phyloP scores from a whole-genome alignment of 2,888 invertebrate species.

The Drosophila macrospina region DNA sequence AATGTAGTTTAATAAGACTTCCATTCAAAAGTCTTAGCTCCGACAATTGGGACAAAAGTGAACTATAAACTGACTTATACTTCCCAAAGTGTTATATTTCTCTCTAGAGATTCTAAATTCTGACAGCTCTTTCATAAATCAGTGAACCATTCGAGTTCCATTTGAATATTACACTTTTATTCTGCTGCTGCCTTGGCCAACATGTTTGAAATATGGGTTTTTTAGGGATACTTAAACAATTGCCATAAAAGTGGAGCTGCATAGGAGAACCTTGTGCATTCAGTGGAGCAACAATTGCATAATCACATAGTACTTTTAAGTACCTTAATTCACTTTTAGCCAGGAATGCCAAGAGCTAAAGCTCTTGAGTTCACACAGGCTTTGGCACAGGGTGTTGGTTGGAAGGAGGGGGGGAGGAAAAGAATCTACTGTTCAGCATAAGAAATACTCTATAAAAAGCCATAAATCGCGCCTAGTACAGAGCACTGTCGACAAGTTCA shows the following conservation, averaged over 20 bases:
- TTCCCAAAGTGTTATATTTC: too few relatives aligned
- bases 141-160: too few relatives aligned
- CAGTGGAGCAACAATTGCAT: background rate
- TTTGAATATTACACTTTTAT: background rate
- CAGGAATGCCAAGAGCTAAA: constrained; percentile 7
- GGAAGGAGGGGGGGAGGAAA: background rate
- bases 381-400: too few relatives aligned
- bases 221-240: background rate
- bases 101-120: too few relatives aligned
- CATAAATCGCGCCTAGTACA: constrained; percentile 45
- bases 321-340: constrained; percentile 4
- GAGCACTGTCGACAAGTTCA: constrained; percentile 62
- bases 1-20: too few relatives aligned
- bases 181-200: background rate
- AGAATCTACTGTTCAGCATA: constrained; percentile 8
- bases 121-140: too few relatives aligned
- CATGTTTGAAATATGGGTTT: background rate
- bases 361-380: constrained; percentile 15
- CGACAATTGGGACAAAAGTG: too few relatives aligned
- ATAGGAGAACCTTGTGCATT: background rate
- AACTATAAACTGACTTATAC: too few relatives aligned
- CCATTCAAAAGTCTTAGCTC: too few relatives aligned
- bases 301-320: constrained; percentile 12
- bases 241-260: background rate
- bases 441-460: constrained; percentile 18